These are phyloP conservation scores for Drosophila obscura DNA, from an alignment of 1,140 invertebrate species.

Conservation along the genomic window DNA sequence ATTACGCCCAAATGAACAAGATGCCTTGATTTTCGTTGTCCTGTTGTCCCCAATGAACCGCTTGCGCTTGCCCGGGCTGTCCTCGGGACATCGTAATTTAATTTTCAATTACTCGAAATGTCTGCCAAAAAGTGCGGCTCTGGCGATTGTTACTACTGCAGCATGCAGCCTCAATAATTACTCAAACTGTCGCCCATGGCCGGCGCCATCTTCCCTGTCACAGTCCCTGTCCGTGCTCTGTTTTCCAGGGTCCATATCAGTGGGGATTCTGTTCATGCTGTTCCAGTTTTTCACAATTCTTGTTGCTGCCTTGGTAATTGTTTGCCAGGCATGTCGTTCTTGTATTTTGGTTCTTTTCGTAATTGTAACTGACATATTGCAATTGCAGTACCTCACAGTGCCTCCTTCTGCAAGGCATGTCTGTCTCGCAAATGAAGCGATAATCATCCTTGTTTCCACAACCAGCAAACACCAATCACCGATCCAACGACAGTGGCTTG, in stretches of 20 bases:
- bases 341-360: conserved; percentile 39
- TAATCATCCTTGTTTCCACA: conserved; percentile 49
- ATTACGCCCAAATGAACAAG: conserved; percentile 59
- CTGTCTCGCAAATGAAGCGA: conserved; percentile 61
- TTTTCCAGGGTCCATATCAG: conserved; percentile 22
- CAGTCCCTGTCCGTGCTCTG: too few species aligned
- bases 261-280: conserved; percentile 28
- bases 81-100: conserved; percentile 58
- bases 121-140: conserved; percentile 61
- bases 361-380: conserved; percentile 75
- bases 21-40: conserved; percentile 31
- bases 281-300: conserved; percentile 29
- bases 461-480: conserved; percentile 5
- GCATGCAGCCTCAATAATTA: conserved; percentile 78
- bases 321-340: conserved; percentile 73
- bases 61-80: neutral
- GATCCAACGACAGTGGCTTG: conserved; percentile 40
- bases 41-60: neutral
- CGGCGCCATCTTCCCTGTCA: conserved; percentile 28
- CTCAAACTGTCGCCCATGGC: conserved; percentile 77
- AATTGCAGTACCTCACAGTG: conserved; percentile 25
- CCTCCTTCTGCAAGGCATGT: neutral
- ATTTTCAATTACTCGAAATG: conserved; percentile 75
- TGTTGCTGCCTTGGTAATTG: conserved; percentile 65
- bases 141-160: conserved; percentile 46